Base-by-base conservation (phyloP, 2,113 vertebrate species). In the Catharus bicknelli region DNA sequence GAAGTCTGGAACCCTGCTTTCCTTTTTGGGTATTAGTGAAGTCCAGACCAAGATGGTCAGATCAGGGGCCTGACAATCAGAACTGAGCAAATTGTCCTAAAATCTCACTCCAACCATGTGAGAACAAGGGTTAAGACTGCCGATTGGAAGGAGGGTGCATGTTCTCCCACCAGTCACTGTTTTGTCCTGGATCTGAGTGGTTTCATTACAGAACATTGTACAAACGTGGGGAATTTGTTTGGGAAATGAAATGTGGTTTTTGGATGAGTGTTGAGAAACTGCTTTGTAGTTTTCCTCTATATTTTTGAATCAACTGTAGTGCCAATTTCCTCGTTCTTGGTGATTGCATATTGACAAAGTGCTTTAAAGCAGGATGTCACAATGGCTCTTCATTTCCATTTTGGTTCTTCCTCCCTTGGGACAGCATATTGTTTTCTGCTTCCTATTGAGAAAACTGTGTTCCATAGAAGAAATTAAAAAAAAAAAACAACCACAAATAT, bases 381-480 rank as follows among this genome's bases (percentile, higher is more conserved):
- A 42, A 10, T 94, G 91, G 93, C 55, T 92, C 89, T 95, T 92
- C 94, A 91, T 80, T 92, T 93, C 93, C 93, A 87, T 93, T 94
- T 90, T 93, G 47, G 87, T 73, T 92, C 93, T 96, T 95, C 95
- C 92, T 96, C 94, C 87, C 91, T 66, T 91, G 94, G 94, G 96
- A 64, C 42, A 85, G 51, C 43, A 69, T 87, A 96, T 93, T 96
- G 95, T 95, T 94, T 92, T 93, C 62, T 95, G 69, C 82, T 96
- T 96, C 95, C 96, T 91, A 88, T 73, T 59, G 78, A 51, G 89
- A 96, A 93, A 93, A 76, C 29, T 68, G 27, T 81, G 62, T 93
- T 88, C 73, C 48, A 45, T 2, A 79, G 45, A 84, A 86, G 57
- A 86, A 36, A 58, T 53, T 32, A 21, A n/a, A 69, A 48, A 83